These are phyloP conservation scores for Florisuga fusca DNA, from an alignment of 2,797 vertebrate genomes.

Conservation along the genomic window DNA sequence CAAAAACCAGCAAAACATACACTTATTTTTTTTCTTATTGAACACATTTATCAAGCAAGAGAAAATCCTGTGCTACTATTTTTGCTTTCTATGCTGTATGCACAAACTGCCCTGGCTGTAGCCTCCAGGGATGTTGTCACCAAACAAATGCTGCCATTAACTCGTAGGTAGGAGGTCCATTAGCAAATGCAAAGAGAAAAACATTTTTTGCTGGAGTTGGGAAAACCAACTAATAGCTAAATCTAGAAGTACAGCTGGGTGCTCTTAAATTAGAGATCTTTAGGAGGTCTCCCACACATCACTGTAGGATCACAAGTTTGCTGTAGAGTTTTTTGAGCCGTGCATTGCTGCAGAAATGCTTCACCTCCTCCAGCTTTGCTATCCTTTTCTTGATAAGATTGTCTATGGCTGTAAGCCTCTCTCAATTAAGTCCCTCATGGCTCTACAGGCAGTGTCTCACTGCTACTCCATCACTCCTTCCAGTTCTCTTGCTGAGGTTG, in stretches of 20 bases:
- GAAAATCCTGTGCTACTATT: not conserved
- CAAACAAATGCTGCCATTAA: slow-evolving; percentile 41
- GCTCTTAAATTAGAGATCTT: slow-evolving; percentile 46
- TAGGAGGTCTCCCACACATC: slow-evolving; percentile 55
- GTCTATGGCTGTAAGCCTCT: not conserved
- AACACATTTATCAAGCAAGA: slow-evolving; percentile 1
- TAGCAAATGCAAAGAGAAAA: slow-evolving; percentile 39
- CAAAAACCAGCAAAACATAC: not conserved
- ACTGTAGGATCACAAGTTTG: not conserved
- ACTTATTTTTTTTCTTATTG: not conserved
- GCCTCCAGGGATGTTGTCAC: slow-evolving; percentile 43
- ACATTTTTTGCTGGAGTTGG: not conserved
- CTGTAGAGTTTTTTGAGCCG: not conserved
- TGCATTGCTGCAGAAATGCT: slow-evolving; percentile 9
- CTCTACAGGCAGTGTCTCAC: not conserved
- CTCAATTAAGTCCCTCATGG: not conserved
- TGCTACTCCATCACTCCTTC: not conserved
- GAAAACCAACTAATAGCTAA: slow-evolving; percentile 45
- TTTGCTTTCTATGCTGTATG: slow-evolving; percentile 17
- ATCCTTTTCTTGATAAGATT: slow-evolving; percentile 9
- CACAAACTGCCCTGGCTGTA: not conserved
- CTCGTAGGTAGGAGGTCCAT: slow-evolving; percentile 24
- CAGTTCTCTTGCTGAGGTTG: not conserved
- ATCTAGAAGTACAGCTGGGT: slow-evolving; percentile 40
- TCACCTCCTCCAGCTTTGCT: slow-evolving; percentile 43